These are phyloP conservation scores for Apodemus agrarius DNA, from an alignment of 2,797 vertebrate genomes.

Conservation along the genomic window DNA sequence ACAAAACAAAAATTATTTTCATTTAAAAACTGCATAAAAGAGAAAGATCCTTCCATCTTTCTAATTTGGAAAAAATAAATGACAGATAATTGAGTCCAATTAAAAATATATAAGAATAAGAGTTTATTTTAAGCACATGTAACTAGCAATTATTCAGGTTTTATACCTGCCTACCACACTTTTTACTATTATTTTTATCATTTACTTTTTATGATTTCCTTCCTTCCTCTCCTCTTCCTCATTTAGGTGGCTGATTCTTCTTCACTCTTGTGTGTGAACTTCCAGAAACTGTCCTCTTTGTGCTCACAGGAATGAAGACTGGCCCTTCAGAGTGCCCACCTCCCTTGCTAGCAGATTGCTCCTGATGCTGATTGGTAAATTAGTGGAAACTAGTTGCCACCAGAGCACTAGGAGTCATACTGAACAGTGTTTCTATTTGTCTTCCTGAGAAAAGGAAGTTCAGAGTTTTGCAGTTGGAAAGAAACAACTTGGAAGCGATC, in stretches of 20 bases:
- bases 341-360: not conserved
- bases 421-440: conserved; percentile 3
- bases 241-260: not conserved
- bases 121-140: not conserved
- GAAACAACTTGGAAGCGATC: not conserved
- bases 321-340: no score
- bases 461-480: conserved; percentile 3
- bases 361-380: not conserved
- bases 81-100: not conserved
- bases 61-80: not conserved
- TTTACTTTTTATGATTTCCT: not conserved
- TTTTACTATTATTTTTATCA: not conserved
- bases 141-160: not conserved
- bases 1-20: conserved; percentile 6
- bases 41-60: not conserved
- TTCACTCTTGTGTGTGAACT: not conserved
- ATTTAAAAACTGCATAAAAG: not conserved
- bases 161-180: not conserved
- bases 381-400: no score
- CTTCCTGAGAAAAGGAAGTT: not conserved
- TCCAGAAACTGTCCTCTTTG: not conserved
- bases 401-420: not conserved
- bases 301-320: not conserved
- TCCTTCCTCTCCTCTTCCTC: not conserved
- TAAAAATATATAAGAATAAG: not conserved